Percentiles rank a stretch among this genome's conserved stretches.
Conservation (phyloP, 2,888 invertebrate genomes). For the Chaetoderma sp. region DNA sequence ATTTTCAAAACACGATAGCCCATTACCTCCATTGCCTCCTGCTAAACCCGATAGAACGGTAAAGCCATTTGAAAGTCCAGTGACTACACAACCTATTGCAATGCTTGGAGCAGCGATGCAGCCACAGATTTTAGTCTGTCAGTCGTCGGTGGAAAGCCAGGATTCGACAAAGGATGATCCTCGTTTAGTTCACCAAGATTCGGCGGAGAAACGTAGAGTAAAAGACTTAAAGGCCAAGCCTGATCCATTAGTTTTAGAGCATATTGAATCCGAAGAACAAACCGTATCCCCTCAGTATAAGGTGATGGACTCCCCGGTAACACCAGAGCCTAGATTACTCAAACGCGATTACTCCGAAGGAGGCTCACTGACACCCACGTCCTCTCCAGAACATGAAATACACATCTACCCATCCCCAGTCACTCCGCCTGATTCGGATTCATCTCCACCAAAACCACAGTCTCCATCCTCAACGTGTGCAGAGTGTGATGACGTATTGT, state of each 20-base stretch:
- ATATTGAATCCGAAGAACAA: constrained; percentile 55
- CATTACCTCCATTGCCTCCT: constrained; percentile 7
- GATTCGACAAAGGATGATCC: not conserved
- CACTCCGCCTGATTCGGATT: constrained; percentile 62
- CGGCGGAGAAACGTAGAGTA: constrained; percentile 50
- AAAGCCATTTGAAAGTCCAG: constrained; percentile 5
- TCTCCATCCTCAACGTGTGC: constrained; percentile 62
- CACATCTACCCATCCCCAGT: constrained; percentile 64
- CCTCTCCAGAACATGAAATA: constrained; percentile 56
- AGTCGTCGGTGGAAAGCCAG: not conserved
- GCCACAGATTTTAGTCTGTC: not conserved
- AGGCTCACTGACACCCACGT: constrained; percentile 57
- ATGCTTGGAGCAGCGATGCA: constrained; percentile 8
- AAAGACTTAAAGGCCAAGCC: constrained; percentile 60
- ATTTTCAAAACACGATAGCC: not conserved
- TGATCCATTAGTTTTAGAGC: constrained; percentile 51
- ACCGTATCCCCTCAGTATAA: constrained; percentile 59
- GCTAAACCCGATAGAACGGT: not conserved
- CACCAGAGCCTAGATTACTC: constrained; percentile 56
- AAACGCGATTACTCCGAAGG: constrained; percentile 60
- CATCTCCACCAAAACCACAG: constrained; percentile 64
- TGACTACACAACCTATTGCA: not conserved
- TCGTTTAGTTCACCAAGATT: constrained; percentile 44
- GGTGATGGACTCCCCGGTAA: constrained; percentile 63
- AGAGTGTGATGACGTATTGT: constrained; percentile 50